These are phyloP conservation scores for Andrena bucephala DNA, from an alignment of 2,888 invertebrate species.

Conservation along the genomic window DNA sequence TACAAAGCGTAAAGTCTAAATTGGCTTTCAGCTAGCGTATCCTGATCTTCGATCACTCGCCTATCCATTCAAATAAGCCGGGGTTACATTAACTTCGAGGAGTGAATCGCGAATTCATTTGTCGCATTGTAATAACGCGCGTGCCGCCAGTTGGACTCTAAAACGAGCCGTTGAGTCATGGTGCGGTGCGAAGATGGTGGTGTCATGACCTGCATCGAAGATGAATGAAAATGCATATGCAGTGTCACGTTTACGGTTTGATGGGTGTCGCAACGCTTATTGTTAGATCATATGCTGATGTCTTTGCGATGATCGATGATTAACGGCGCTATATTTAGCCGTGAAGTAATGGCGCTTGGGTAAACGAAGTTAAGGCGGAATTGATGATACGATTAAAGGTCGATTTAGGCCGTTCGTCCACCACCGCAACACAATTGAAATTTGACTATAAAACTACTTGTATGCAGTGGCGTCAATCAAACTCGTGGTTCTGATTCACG, in stretches of 20 bases:
- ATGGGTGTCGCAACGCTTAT: conserved; percentile 3
- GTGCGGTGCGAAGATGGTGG: not conserved
- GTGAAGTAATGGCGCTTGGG: not conserved
- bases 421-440: no score
- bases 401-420: no score
- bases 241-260: conserved; percentile 6
- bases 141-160: not conserved
- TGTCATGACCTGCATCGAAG: conserved; percentile 14
- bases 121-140: no score
- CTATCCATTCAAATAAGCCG: no score
- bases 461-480: no score
- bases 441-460: no score
- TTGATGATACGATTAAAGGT: no score
- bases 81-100: not conserved
- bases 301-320: not conserved
- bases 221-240: conserved; percentile 26
- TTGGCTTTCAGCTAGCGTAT: no score
- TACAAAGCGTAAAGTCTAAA: no score
- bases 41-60: no score
- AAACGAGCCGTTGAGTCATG: conserved; percentile 5
- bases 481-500: no score
- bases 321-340: not conserved
- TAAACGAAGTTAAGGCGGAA: no score
- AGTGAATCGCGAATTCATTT: not conserved
- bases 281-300: not conserved